Base-by-base conservation (phyloP, 2,888 invertebrate species). In the Epinotia nisella region DNA sequence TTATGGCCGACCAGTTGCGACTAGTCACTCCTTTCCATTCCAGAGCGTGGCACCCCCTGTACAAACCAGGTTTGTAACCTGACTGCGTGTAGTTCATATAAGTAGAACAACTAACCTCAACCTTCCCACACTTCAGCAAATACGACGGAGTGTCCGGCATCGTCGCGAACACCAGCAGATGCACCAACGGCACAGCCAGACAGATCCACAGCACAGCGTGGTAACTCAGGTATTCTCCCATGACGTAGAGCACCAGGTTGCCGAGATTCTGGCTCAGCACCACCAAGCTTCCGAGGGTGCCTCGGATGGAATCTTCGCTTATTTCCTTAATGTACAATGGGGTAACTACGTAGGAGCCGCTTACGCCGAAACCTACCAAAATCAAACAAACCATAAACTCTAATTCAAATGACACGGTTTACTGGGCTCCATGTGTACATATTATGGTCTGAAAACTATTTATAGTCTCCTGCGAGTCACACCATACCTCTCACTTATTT, bases 71-170 rank as follows among this genome's bases (percentile, higher is more conserved):
- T n/a, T n/a, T 41, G 13, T 13, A 13, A 13, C 41, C 41, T 41
- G 13, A 24, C 15, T 7, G 21, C 21, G 2, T 24, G 21, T 24
- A 2, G 21, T 24, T 24, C 21, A 24, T 24, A 24, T 24, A 24
- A 24, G 21, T 24, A 24, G n/a, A n/a, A 24, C 15, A 29, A 74
- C 87, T 81, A 49, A 93, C 93, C 86, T 93, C 91, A 41, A 90
- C 85, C 74, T 92, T 90, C 0, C 93, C 93, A 62, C 85, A 81
- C 81, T 92, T 93, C 71, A 93, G 76, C 65, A 93, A 78, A 77
- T 87, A 93, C 10, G 91, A 91, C 0, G 93, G 93, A 0, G 93
- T 93, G 61, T 93, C 93, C 1, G 93, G 93, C 93, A 93, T 92
- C 1, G 88, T 79, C 0, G 83, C 85, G 75, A 93, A 93, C 69